phyloP scores from a whole-genome alignment of 1,140 invertebrate genomes.

The Macrocentrus cingulum region DNA sequence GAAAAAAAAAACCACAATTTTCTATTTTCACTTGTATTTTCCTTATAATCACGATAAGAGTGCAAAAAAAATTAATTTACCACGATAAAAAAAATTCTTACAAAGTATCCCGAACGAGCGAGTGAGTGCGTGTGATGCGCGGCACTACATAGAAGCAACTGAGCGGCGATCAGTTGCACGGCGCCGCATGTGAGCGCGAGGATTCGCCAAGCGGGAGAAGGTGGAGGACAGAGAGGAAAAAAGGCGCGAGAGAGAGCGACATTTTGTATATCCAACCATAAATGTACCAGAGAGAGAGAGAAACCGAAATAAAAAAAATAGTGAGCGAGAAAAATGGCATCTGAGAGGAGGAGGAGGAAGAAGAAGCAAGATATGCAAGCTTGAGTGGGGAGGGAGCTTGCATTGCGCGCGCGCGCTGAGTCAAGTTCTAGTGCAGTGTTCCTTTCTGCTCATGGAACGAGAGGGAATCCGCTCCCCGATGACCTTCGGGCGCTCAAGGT shows the following conservation, averaged over 20 bases:
- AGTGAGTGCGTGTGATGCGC: constrained; percentile 35
- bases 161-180: constrained; percentile 40
- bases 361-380: background rate
- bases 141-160: constrained; percentile 37
- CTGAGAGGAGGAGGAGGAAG: constrained; percentile 3
- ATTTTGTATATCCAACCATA: too few relatives aligned
- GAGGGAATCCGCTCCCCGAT: constrained; percentile 8
- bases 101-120: constrained; percentile 37
- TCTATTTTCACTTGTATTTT: too few relatives aligned
- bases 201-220: constrained; percentile 13
- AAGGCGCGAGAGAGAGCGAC: background rate
- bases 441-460: background rate
- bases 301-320: too few relatives aligned
- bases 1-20: too few relatives aligned
- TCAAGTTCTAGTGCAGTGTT: constrained; percentile 22
- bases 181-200: constrained; percentile 38
- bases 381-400: constrained; percentile 10
- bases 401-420: constrained; percentile 11
- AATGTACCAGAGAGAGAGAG: too few relatives aligned
- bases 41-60: too few relatives aligned
- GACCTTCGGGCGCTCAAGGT: constrained; percentile 20
- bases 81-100: background rate
- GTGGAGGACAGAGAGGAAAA: background rate
- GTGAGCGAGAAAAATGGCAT: background rate
- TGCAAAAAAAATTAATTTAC: background rate